These are phyloP conservation scores for Oryzias woworae DNA, from an alignment of 2,113 vertebrate species.

Conservation along the genomic window DNA sequence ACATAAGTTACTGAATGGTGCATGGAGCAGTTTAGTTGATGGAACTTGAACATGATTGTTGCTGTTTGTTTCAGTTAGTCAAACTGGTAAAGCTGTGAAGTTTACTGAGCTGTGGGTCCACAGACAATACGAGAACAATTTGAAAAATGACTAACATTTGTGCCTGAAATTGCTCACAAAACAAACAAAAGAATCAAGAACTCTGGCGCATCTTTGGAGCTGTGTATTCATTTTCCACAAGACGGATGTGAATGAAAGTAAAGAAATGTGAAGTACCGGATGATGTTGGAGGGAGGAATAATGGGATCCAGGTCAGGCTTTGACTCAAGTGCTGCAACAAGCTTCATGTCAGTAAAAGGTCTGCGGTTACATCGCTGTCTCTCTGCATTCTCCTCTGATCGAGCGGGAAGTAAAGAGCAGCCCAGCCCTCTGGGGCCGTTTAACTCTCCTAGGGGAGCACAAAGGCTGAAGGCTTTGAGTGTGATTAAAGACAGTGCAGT, in stretches of 20 bases:
- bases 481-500: not conserved
- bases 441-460: not conserved
- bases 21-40: no score
- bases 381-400: not conserved
- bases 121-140: not conserved
- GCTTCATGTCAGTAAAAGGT: constrained; percentile 7
- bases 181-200: not conserved
- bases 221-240: not conserved
- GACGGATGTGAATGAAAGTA: not conserved
- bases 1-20: no score
- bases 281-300: not conserved
- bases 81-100: no score
- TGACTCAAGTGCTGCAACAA: constrained; percentile 10
- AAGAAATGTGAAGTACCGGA: not conserved
- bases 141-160: not conserved
- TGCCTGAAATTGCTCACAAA: not conserved
- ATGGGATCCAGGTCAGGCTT: not conserved
- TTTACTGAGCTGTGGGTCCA: no score
- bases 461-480: constrained; percentile 6
- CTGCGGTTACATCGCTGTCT: not conserved
- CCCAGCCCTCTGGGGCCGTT: not conserved
- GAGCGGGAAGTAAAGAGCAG: not conserved
- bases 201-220: not conserved
- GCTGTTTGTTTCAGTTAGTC: no score
- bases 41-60: no score